Conservation (phyloP, 2,888 invertebrate species). For the Rhimphoctona megacephalus region DNA sequence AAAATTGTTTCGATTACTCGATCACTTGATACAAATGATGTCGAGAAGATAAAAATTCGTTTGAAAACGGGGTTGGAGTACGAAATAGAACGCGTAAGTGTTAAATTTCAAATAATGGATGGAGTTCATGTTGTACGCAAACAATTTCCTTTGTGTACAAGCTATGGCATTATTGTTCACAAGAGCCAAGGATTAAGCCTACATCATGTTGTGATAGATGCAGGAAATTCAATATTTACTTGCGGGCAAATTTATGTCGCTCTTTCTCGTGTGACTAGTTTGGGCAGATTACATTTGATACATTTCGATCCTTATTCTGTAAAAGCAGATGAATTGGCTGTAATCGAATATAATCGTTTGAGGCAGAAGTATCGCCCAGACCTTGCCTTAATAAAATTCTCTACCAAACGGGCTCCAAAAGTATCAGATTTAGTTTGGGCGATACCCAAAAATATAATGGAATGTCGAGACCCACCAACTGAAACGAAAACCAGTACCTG, state of each 20-base stretch:
- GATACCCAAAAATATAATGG: conserved; percentile 17
- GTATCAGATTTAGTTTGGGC: conserved; percentile 37
- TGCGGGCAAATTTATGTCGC: conserved; percentile 71
- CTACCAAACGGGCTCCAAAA: conserved; percentile 9
- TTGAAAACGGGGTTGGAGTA: conserved; percentile 55
- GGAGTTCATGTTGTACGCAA: conserved; percentile 65
- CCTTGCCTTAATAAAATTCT: conserved; percentile 34
- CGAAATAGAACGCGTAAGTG: conserved; percentile 53
- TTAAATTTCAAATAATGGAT: conserved; percentile 67
- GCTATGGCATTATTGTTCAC: conserved; percentile 61
- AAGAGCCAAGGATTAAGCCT: too few relatives aligned
- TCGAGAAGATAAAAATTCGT: conserved; percentile 71
- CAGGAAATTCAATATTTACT: conserved; percentile 52
- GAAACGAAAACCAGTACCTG: not conserved
- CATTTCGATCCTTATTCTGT: too few relatives aligned
- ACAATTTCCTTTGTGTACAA: conserved; percentile 70
- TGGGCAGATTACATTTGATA: too few relatives aligned
- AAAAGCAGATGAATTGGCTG: too few relatives aligned
- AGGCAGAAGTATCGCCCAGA: conserved; percentile 56
- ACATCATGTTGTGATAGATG: not conserved
- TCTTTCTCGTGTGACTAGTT: conserved; percentile 17
- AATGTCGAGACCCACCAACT: conserved; percentile 27
- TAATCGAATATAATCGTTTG: too few relatives aligned
- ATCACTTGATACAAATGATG: conserved; percentile 73
- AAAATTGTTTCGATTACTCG: too few relatives aligned